Percentiles rank a stretch among this genome's conserved stretches.
phyloP scores from a whole-genome alignment of 53 echinoderm and acorn worm species.

The Apostichopus leukothele region DNA sequence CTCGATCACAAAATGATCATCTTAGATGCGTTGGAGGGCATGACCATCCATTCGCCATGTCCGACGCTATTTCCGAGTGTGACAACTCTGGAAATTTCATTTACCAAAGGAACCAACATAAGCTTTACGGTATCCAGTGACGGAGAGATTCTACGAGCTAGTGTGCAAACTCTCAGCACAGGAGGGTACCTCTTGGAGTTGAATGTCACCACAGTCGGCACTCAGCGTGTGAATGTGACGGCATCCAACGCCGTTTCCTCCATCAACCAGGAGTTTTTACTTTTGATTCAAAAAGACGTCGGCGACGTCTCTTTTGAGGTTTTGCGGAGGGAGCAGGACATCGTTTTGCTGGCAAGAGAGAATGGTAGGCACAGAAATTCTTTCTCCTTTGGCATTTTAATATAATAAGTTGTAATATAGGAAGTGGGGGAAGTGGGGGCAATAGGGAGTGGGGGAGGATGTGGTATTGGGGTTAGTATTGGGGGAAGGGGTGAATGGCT shows the following conservation, averaged over 20 bases:
- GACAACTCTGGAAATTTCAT: conserved; percentile 49
- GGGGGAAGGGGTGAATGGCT: too few relatives aligned
- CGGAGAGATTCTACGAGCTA: conserved; percentile 10
- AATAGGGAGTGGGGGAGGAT: too few relatives aligned
- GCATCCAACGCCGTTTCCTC: conserved; percentile 75
- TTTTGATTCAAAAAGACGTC: conserved; percentile 67
- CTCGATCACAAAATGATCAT: conserved; percentile 5
- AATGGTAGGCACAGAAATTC: conserved; percentile 61
- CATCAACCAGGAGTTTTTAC: conserved; percentile 22
- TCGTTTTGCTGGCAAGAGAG: conserved; percentile 56
- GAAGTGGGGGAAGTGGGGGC: too few relatives aligned
- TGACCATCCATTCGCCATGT: conserved; percentile 50
- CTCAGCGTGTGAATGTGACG: conserved; percentile 59
- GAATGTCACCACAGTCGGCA: conserved; percentile 45
- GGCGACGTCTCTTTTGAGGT: conserved; percentile 53
- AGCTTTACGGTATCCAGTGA: conserved; percentile 46
- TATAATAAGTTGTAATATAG: not conserved
- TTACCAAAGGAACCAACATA: conserved; percentile 65
- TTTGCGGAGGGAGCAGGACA: not conserved
- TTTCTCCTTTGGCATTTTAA: not conserved
- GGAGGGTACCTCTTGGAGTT: conserved; percentile 52
- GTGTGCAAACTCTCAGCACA: not conserved
- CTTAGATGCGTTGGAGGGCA: conserved; percentile 52
- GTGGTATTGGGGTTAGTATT: too few relatives aligned
- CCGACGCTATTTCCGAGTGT: conserved; percentile 54